Evolutionary conservation across 2,113 vertebrate genomes (phyloP), one percentile per base, ranked within the genome.

Genomic region (Turdus rufiventris): DNA sequence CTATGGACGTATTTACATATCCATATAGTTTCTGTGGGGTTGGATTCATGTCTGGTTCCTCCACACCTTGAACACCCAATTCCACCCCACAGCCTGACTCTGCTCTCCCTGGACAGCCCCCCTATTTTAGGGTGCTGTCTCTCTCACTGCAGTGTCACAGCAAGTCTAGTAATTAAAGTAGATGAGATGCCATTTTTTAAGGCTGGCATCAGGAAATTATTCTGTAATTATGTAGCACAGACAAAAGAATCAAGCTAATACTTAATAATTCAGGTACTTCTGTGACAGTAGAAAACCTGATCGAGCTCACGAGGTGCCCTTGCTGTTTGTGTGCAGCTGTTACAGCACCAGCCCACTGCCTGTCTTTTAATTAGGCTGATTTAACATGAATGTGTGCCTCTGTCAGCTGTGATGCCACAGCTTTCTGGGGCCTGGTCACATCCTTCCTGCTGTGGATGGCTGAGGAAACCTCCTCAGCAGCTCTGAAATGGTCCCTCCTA

Each of bases 361-460:
- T 70, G 17, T 18, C 71, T 50, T 45, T 66, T 81, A 31, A 40
- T 73, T 18, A 79, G 45, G 14, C 25, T 65, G n/a, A 51, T 51
- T 53, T 42, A 36, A 83, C 76, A 18, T 1, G 17, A 40, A 23
- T 1, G 0, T 31, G 18, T 43, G n/a, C 18, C 62, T 45, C 1
- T 38, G 10, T 56, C n/a, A 79, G 10, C n/a, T 60, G 40, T 31
- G 40, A 28, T 85, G 70, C 45, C 20, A 28, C 40, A 54, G 33
- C 8, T 85, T 77, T 61, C 25, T 43, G 36, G 42, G 26, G 21
- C 28, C 26, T 66, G 34, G 23, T 14, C 65, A 28, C 26, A 54
- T 25, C 29, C 10, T 89, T 15, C 1, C 1, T 73, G 42, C 45
- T 48, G 45, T 12, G 43, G 24, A 29, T 38, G 51, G 24, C 15